Base-by-base conservation (phyloP, 2,113 vertebrate species). In the Boleophthalmus pectinirostris region DNA sequence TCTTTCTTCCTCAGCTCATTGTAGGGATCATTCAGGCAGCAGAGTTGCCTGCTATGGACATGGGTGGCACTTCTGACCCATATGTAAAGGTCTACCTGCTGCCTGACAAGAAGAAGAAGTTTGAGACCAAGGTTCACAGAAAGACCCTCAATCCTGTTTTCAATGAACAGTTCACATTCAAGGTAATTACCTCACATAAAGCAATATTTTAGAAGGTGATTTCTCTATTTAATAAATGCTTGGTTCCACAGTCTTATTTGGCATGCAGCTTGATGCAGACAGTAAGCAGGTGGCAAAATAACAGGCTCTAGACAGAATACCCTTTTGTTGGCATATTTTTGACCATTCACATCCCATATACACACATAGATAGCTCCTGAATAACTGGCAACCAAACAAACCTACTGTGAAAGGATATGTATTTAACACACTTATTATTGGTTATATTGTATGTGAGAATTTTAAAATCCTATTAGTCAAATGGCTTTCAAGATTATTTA, bases 61-160 rank as follows among this genome's bases (percentile, higher is more conserved):
- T 97, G 85, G 96, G 96, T 0, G 96, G 96, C 21, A 96, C 96
- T 0, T 97, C 96, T 0, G 96, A 97, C 85, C 96, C 96, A 0
- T 97, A 97, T 0, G 96, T 97, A 33, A 95, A 95, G 75, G 95
- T 97, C 74, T 96, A 95, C 91, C 92, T 97, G 82, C 93, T 96
- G 65, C 96, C 96, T 0, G 96, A 97, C 92, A 97, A 97, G 90
- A 95, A 96, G 92, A 95, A 96, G 88, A 95, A 96, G 83, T 93
- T 94, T 24, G 96, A 97, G 90, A 97, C 96, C 74, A 96, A 96
- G 85, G 96, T 97, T 79, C 96, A 97, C 88, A 92, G 95, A 90
- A 96, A 97, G 91, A 97, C 96, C 0, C 94, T 97, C 58, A 96
- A 96, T 81, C 96, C 96, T 0, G 92, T 91, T 61, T 97, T 97